phyloP scores from a whole-genome alignment of 2,888 invertebrate genomes.

The Arrhopalites spinosus region DNA sequence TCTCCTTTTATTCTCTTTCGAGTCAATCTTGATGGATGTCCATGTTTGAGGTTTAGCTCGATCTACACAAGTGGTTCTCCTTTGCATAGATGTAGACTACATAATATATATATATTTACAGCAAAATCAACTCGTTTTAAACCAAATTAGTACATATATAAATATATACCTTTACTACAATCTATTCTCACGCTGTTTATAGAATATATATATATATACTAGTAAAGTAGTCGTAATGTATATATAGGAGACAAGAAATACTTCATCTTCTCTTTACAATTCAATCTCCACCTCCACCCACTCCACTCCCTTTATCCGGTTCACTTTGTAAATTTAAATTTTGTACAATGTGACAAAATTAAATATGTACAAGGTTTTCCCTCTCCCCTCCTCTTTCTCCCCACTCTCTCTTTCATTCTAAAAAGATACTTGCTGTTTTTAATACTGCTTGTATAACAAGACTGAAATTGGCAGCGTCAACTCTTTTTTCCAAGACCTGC shows the following conservation, averaged over 20 bases:
- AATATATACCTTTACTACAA: not conserved
- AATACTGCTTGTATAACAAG: constrained; percentile 20
- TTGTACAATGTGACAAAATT: no score
- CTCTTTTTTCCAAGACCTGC: constrained; percentile 23
- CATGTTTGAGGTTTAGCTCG: constrained; percentile 13
- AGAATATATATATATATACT: not conserved
- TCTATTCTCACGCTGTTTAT: not conserved
- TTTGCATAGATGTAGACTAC: no score
- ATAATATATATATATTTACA: not conserved
- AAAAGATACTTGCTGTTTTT: constrained; percentile 20
- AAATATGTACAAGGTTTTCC: no score
- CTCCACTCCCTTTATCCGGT: not conserved
- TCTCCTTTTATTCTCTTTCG: not conserved
- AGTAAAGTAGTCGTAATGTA: no score
- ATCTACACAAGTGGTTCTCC: not conserved
- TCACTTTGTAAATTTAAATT: no score
- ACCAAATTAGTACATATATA: not conserved
- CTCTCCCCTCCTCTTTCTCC: no score
- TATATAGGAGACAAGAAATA: no score
- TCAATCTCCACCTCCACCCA: not conserved
- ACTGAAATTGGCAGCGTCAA: constrained; percentile 12
- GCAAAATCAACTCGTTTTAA: not conserved
- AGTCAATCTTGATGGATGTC: constrained; percentile 27
- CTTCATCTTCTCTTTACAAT: no score
- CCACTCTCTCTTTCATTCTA: not conserved